Evolutionary conservation across 2,797 vertebrate species (phyloP), one percentile per base, ranked within the genome.

Genomic region (Bovichtus diacanthus): DNA sequence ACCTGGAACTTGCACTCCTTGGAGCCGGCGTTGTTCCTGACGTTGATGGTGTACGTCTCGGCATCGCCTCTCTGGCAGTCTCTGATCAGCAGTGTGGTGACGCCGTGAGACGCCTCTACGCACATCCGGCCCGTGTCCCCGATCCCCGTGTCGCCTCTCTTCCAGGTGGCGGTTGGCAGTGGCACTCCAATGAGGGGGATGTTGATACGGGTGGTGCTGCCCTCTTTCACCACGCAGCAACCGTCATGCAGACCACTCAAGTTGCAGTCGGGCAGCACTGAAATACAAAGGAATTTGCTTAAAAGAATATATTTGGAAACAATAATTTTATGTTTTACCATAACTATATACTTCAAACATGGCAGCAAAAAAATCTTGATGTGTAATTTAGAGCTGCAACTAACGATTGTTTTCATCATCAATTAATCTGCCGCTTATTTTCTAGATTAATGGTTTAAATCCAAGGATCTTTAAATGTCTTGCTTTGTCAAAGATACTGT

Each of bases 31-130:
- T 87, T 89, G 79, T 99, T 99, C 85, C 83, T 98, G 74, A 97
- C 93, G 29, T 92, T 95, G 80, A 99, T 95, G 27, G 90, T 96
- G 74, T 97, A 99, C 86, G 96, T 97, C 49, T 95, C 96, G 16
- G 97, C 98, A 86, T 99, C 98, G 69, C 93, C 93, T 93, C 97
- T 97, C 70, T 97, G 97, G 89, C 98, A 98, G 77, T 99, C 98
- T 77, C 96, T 94, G 67, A 99, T 96, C 29, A 98, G 91, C 77
- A 99, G 95, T 9, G 96, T 96, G 69, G 97, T 98, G 73, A 96
- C 91, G 49, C 96, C 96, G 51, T 94, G 95, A 53, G 96, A 95
- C 2, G 96, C 95, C 76, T 99, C 98, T 55, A 97, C 92, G 54
- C 95, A 97, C 90, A 99, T 95, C 87, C 97, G 95, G 69, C 97